Conservation (phyloP, 2,888 invertebrate genomes). For the Catotricha subobsoleta region DNA sequence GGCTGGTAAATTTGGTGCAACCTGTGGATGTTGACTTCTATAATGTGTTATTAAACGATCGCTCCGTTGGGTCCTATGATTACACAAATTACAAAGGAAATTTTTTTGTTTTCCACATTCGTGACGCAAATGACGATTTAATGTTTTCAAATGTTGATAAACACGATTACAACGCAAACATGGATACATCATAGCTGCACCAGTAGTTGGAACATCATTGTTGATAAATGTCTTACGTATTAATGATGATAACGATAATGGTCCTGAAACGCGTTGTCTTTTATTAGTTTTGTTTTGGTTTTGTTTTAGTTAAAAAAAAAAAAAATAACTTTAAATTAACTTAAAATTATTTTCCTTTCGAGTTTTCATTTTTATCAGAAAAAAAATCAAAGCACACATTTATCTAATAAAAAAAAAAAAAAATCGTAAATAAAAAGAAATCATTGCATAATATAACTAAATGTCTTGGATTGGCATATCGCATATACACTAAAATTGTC, state of each 20-base stretch:
- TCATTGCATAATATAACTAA: too few species aligned
- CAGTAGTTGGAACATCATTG: not conserved
- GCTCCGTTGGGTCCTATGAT: conserved; percentile 34
- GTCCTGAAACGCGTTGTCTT: not conserved
- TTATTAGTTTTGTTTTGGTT: not conserved
- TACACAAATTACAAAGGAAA: conserved; percentile 34
- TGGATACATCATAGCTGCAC: conserved; percentile 17
- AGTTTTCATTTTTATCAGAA: too few species aligned
- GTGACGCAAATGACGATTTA: conserved; percentile 34
- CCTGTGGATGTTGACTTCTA: conserved; percentile 28
- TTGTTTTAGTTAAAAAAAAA: not conserved
- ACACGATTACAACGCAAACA: conserved; percentile 33
- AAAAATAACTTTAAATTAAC: too few species aligned
- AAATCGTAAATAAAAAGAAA: too few species aligned
- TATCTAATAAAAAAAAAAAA: too few species aligned
- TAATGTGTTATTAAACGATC: conserved; percentile 36
- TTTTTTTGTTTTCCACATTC: conserved; percentile 36
- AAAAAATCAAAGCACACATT: too few species aligned
- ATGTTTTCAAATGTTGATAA: conserved; percentile 36
- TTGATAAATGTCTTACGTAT: not conserved
- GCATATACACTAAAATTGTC: too few species aligned
- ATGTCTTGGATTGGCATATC: too few species aligned
- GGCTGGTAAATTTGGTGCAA: conserved; percentile 7
- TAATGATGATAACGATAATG: not conserved
- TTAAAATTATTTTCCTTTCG: too few species aligned